Evolutionary conservation across 2,797 vertebrate species (phyloP).

Genomic region (Arremon brunneinucha): DNA sequence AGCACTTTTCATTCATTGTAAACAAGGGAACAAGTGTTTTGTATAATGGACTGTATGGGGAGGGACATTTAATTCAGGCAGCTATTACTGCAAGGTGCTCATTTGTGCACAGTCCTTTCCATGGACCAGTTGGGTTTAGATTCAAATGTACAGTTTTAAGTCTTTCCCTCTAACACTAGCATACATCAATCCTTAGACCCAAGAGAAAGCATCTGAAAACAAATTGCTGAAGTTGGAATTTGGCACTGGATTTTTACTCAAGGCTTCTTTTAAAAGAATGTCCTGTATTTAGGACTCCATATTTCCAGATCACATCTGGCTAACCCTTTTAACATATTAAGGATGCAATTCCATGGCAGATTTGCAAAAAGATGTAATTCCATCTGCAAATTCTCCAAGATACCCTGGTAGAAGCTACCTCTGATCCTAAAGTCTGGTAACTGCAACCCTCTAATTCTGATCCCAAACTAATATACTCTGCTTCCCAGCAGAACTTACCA

Average conservation of each 20-base stretch:
- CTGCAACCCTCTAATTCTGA: background rate
- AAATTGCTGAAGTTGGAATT: background rate
- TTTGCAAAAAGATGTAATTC: background rate
- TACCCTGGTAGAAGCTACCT: background rate
- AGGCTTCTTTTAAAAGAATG: background rate
- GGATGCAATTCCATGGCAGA: background rate
- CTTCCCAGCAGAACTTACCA: constrained; percentile 2
- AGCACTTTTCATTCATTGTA: background rate
- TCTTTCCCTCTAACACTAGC: background rate
- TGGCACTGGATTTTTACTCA: background rate
- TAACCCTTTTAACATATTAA: background rate
- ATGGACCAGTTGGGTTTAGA: background rate
- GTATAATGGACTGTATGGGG: background rate
- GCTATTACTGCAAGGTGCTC: background rate
- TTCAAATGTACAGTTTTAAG: background rate
- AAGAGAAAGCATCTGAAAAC: background rate
- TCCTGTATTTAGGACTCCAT: background rate
- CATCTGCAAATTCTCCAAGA: background rate
- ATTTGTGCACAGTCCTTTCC: background rate
- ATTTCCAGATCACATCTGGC: background rate
- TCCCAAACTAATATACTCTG: background rate
- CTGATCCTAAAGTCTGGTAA: background rate
- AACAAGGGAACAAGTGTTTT: background rate
- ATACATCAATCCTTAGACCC: background rate
- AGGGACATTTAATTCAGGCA: background rate